Percentiles rank a stretch among this genome's conserved stretches.
phyloP scores from a whole-genome alignment of 2,113 vertebrate species.

The Oplegnathus fasciatus region DNA sequence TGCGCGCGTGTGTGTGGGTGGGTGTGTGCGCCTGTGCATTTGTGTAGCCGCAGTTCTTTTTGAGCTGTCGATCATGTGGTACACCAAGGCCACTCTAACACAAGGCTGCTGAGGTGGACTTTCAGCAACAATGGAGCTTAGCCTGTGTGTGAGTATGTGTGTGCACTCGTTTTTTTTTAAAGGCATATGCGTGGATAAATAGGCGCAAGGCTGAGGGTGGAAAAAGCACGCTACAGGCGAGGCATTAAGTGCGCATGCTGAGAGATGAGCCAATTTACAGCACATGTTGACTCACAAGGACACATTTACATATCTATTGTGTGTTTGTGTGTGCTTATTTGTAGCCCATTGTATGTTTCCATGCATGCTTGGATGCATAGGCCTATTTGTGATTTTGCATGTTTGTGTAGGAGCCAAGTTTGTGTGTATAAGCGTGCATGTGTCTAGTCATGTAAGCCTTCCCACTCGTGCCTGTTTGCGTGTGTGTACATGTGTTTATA shows the following conservation, averaged over 20 bases:
- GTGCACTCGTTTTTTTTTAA: constrained; percentile 26
- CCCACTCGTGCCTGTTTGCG: constrained; percentile 10
- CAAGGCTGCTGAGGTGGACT: constrained; percentile 77
- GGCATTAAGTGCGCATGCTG: constrained; percentile 51
- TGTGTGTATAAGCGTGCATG: constrained; percentile 26
- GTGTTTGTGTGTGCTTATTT: constrained; percentile 19
- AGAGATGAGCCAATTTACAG: constrained; percentile 65
- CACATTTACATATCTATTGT: constrained; percentile 65
- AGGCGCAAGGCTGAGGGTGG: constrained; percentile 41
- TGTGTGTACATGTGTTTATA: constrained; percentile 17
- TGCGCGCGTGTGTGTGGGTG: constrained; percentile 19
- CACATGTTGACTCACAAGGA: constrained; percentile 62
- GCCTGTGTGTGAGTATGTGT: not conserved
- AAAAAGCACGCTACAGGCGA: constrained; percentile 36
- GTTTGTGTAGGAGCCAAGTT: constrained; percentile 24
- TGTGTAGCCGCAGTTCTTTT: constrained; percentile 63
- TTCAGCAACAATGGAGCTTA: constrained; percentile 72
- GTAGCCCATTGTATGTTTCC: constrained; percentile 35
- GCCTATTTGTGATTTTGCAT: constrained; percentile 46
- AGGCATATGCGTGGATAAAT: constrained; percentile 41
- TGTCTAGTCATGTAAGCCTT: constrained; percentile 47
- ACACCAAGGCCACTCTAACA: constrained; percentile 69
- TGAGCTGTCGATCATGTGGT: constrained; percentile 73
- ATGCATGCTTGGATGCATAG: constrained; percentile 45
- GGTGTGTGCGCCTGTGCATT: constrained; percentile 39